These are phyloP conservation scores for Musca domestica DNA, from an alignment of 1,140 invertebrate species.

Conservation along the genomic window DNA sequence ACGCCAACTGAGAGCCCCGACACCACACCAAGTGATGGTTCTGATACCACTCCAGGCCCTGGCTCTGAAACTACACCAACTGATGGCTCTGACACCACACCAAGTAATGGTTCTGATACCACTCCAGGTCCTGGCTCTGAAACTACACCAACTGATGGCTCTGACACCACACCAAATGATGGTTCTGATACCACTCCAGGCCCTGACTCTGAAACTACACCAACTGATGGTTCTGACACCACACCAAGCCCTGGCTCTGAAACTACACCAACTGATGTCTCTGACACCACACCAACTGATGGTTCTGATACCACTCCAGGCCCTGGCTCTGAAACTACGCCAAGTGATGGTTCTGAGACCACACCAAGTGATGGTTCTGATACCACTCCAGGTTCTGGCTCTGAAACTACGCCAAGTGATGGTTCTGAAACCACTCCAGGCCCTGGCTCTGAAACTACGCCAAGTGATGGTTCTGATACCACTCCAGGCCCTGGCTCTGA, in stretches of 20 bases:
- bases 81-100: background rate
- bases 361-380: too few relatives aligned
- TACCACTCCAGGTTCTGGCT: too few relatives aligned
- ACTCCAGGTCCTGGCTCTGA: background rate
- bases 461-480: too few relatives aligned
- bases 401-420: too few relatives aligned
- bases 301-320: background rate
- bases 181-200: too few relatives aligned
- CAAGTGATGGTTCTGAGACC: too few relatives aligned
- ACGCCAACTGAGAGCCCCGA: background rate
- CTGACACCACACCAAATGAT: background rate
- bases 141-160: background rate
- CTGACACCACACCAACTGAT: too few relatives aligned
- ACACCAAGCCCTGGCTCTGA: too few relatives aligned
- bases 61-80: background rate
- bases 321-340: background rate
- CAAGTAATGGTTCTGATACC: background rate
- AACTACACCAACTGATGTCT: background rate
- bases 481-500: background rate
- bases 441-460: too few relatives aligned
- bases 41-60: background rate
- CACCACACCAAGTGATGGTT: too few relatives aligned
- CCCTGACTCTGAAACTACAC: background rate
- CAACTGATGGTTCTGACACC: too few relatives aligned
- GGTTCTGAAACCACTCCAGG: too few relatives aligned